Conservation (phyloP, 2,797 vertebrate genomes). For the Sardinella longiceps region DNA sequence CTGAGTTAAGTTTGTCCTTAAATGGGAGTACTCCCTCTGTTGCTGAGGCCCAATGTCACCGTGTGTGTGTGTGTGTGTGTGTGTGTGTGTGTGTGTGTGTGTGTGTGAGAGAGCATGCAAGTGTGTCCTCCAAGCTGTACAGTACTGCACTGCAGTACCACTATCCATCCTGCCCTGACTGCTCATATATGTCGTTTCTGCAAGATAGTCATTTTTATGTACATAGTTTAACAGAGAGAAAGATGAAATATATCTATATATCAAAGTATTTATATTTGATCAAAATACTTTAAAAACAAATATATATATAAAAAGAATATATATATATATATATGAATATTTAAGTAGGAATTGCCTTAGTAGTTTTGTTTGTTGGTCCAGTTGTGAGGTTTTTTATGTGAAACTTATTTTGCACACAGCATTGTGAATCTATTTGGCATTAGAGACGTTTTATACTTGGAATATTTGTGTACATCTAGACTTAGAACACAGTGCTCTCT, state of each 20-base stretch:
- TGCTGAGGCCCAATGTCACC: neutral
- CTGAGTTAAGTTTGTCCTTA: slow-evolving; percentile 38
- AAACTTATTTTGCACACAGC: slow-evolving; percentile 75
- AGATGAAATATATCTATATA: slow-evolving; percentile 70
- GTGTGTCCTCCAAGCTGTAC: slow-evolving; percentile 2
- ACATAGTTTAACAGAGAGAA: slow-evolving; percentile 75
- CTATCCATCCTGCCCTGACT: slow-evolving; percentile 62
- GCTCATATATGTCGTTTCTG: slow-evolving; percentile 70
- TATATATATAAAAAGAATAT: slow-evolving; percentile 65
- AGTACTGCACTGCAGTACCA: slow-evolving; percentile 50
- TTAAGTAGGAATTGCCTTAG: slow-evolving; percentile 73
- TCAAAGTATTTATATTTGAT: slow-evolving; percentile 81
- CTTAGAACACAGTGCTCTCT: slow-evolving; percentile 60
- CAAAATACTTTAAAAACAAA: slow-evolving; percentile 69
- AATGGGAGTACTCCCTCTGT: slow-evolving; percentile 26
- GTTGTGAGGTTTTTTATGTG: slow-evolving; percentile 67
- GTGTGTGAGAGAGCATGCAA: slow-evolving; percentile 15
- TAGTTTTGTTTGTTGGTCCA: slow-evolving; percentile 63
- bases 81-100: slow-evolving; percentile 23
- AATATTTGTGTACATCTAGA: slow-evolving; percentile 64
- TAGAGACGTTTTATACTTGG: slow-evolving; percentile 68
- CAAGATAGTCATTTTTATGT: slow-evolving; percentile 68
- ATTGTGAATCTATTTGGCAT: slow-evolving; percentile 62
- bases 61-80: neutral
- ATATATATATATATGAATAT: slow-evolving; percentile 70